Base-by-base conservation (phyloP, 2,113 vertebrate species). In the Nesogale talazaci region DNA sequence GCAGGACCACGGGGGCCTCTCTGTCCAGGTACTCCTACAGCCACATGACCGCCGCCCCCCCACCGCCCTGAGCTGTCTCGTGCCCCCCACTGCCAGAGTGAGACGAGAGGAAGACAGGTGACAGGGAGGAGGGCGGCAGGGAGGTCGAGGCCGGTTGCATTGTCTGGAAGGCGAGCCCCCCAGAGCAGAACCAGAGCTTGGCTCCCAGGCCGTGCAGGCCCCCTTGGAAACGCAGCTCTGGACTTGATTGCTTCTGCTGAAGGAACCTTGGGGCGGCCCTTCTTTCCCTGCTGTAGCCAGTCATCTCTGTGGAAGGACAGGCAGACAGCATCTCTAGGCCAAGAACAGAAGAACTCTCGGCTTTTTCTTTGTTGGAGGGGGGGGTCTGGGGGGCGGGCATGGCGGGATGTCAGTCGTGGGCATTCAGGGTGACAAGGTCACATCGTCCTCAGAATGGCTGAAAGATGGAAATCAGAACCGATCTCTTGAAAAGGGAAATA, bases 11-110 rank as follows among this genome's bases (percentile, higher is more conserved):
- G 0, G 95, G 98, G 19, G 98, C 98, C 5, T 98, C 97, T 0
- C 98, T 98, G 91, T 99, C 98, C 36, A 98, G 97, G 34, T 97
- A 97, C 42, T 99, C 98, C 0, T 98, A 99, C 97, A 98, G 91
- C 2, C 98, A 98, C 88, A 79, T 96, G 96, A 97, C 97, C 0
- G 77, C 95, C 0, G 92, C 98, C 0, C 98, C 96, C 14, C 98
- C 98, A 0, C 97, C 98, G 1, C 98, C 97, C 0, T 99, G 97
- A 98, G 94, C 69, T 0, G 9, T 0, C 14, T 74, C 17, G 1
- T 0, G n/a, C 20, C 36, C 57, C 7, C 3, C 40, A 1, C 63
- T 0, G 19, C 22, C 6, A 69, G 27, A 10, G 38, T 29, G 42
- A 14, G 25, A 46, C 42, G 46, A 19, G 40, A 14, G 9, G 61